Base-by-base conservation (phyloP, 2,888 invertebrate species). In the Coleophora deauratella region DNA sequence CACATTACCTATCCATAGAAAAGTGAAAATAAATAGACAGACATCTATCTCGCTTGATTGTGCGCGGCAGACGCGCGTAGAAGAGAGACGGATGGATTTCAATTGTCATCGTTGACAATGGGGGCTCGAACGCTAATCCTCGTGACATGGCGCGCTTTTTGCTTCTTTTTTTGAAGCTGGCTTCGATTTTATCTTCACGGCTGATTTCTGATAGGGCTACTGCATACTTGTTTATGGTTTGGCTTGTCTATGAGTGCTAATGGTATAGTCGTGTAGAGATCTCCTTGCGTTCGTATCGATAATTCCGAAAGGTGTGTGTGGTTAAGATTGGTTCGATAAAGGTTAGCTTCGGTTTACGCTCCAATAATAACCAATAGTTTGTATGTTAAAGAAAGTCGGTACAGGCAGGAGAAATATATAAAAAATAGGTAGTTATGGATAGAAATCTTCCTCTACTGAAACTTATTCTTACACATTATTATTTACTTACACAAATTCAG, bases 101-200 rank as follows among this genome's bases (percentile, higher is more conserved):
- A 66, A 81, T 82, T 84, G 84, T 84, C 65, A 67, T 66, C 55
- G 61, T 61, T 64, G 66, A 82, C 81, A 82, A 84, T 78, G 62
- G 74, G 62, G 62, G 64, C 61, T 54, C 50, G 58, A 52, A 57
- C 70, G 69, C 65, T 84, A 84, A 84, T 85, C 84, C 84, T 64
- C 61, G 62, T 76, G 84, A 80, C 84, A 77, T 72, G 74, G 68
- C 67, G 67, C 55, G 64, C 57, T 69, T 69, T 72, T 76, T 21
- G 3, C 21, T 21, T 70, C 59, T 54, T 69, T 69, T 69, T 71
- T 68, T 72, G 62, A 52, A 42, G 47, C 47, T 49, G 47, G 48
- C 50, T 56, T 58, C 55, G 63, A 68, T 79, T 46, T 72, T 72
- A 75, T 76, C 74, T 72, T 54, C 59, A 50, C 55, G 65, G 61